Evolutionary conservation across 2,888 invertebrate species (phyloP), one percentile per base, ranked within the genome.

Genomic region (Lochmaea capreae): DNA sequence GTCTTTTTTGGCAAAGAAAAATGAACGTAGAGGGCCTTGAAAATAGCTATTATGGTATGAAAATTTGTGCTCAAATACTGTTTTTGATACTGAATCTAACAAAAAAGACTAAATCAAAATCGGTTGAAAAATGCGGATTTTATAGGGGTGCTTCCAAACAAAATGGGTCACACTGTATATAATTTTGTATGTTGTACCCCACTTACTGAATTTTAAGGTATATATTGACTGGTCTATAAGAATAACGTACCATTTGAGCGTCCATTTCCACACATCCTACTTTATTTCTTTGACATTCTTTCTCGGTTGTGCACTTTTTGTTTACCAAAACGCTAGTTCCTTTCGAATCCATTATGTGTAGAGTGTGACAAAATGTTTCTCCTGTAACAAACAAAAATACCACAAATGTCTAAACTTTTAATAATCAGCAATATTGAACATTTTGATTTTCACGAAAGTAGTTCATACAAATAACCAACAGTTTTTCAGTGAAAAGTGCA

Each of bases 291-390:
- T 89, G 89, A 82, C 92, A 92, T 83, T 91, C 90, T 77, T 88
- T 87, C 80, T 89, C 89, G 77, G 89, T 89, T 22, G 90, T 90
- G 83, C 92, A 92, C 84, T 90, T 90, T 85, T 92, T 92, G 86
- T 91, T 90, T 77, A 92, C 91, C 83, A 90, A 86, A 71, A 91
- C 90, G 83, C 90, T 91, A 75, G 89, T 89, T n/a, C 91, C 91
- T 73, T 88, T 89, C 73, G 90, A 90, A 85, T 91, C 91, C 89
- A 91, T 89, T 82, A 91, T 90, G 86, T 91, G 91, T 80, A 91
- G 86, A 57, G 91, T 91, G 84, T 91, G 90, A 83, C 91, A 91
- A 84, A 91, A 91, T 79, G 90, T 90, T 83, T 90, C 88, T 76
- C 90, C 90, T 87, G 84, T 5, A 72, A 83, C 80, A 71, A 77